phyloP scores from a whole-genome alignment of 1,140 invertebrate species.

The Heliconius himera region DNA sequence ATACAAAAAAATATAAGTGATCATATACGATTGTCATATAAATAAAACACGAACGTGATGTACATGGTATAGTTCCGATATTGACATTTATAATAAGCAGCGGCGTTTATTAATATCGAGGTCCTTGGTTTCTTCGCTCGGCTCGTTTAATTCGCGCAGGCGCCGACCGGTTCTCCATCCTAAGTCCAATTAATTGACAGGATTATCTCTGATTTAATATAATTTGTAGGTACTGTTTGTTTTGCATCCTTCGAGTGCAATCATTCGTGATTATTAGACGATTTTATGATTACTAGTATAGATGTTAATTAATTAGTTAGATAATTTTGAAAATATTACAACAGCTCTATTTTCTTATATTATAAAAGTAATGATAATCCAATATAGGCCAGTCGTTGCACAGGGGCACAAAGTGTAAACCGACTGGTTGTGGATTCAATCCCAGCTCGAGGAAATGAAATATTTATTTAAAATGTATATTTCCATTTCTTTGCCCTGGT shows the following conservation, averaged over 20 bases:
- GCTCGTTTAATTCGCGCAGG: slow-evolving; percentile 69
- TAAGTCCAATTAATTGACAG: slow-evolving; percentile 81
- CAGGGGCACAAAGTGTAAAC: too few species aligned
- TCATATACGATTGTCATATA: background rate
- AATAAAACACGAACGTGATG: slow-evolving; percentile 4
- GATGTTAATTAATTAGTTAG: background rate
- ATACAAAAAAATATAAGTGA: background rate
- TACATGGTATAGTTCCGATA: slow-evolving; percentile 36
- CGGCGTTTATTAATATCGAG: slow-evolving; percentile 51
- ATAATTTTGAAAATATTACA: background rate
- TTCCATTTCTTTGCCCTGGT: too few species aligned
- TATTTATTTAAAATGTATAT: too few species aligned
- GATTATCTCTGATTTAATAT: slow-evolving; percentile 81
- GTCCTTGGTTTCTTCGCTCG: slow-evolving; percentile 58
- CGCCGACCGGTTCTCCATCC: slow-evolving; percentile 74
- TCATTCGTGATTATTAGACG: slow-evolving; percentile 39
- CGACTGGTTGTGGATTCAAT: too few species aligned
- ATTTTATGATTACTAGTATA: slow-evolving; percentile 38
- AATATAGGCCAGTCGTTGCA: too few species aligned
- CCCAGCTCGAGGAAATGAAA: too few species aligned
- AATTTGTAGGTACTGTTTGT: slow-evolving; percentile 77
- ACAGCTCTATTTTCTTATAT: too few species aligned
- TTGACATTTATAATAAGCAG: slow-evolving; percentile 44
- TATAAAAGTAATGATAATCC: too few species aligned
- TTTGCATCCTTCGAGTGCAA: slow-evolving; percentile 55